Base-by-base conservation (phyloP, 1,140 invertebrate species). In the Sitobion miscanthi region DNA sequence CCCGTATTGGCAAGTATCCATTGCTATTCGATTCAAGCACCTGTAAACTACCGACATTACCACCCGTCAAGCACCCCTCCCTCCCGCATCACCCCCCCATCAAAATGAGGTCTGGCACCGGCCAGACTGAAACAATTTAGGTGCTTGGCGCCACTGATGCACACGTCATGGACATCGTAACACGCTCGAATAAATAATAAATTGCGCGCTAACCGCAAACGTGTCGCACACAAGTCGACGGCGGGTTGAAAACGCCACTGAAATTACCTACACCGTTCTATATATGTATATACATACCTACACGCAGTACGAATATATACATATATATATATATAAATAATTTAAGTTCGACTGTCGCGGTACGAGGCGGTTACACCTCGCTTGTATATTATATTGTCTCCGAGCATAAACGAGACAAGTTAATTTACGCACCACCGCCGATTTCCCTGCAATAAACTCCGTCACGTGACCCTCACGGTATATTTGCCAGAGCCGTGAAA, bases 331-430 rank as follows among this genome's bases (percentile, higher is more conserved):
- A 85, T 42, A 85, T 42, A 14, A 9, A 25, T 42, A 23, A 85
- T 42, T 5, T 45, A 45, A 25, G 38, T 35, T n/a, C n/a, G 38
- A 85, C 42, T 49, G 86, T 49, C 45, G 47, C 30, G 30, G 45
- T 47, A 49, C 45, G 85, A 23, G 45, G 42, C 45, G 42, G 45
- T 47, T 86, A 47, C 45, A 47, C 45, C 42, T 45, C 49, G n/a
- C 30, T 52, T 54, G 21, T 89, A 38, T 57, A 89, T 89, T 89
- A 42, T 42, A 89, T 38, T 35, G 88, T 90, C 52, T 54, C n/a
- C 52, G 35, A 62, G 35, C 52, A 42, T 57, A 90, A 77, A 90
- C 30, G 88, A 90, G 88, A 90, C 52, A 62, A 90, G 88, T 90
- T 90, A 90, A 90, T 90, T 90, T 90, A 90, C 88, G 21, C 35